These are phyloP conservation scores for Meloe dianella DNA, from an alignment of 2,888 invertebrate genomes.

Conservation along the genomic window DNA sequence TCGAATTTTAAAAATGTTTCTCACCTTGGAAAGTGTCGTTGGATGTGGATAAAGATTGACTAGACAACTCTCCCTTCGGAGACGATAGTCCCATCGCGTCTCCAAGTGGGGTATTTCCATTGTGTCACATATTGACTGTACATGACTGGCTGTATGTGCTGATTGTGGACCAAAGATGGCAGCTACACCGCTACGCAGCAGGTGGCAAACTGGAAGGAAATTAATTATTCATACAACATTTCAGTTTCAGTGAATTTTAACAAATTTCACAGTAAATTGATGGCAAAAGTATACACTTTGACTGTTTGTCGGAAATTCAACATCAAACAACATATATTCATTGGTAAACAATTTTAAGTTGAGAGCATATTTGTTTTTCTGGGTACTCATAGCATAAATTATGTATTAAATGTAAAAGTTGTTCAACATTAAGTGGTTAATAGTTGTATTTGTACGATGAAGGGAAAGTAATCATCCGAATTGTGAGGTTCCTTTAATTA, in stretches of 20 bases:
- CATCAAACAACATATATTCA: conserved; percentile 1
- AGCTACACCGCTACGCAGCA: conserved; percentile 86
- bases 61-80: conserved; percentile 85
- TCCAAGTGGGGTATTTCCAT: conserved; percentile 96
- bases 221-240: conserved; percentile 37
- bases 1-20: conserved; percentile 38
- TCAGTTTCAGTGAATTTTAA: conserved; percentile 23
- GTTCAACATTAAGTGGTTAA: too few species aligned
- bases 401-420: too few species aligned
- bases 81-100: conserved; percentile 91
- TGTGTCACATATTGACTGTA: conserved; percentile 94
- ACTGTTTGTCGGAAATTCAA: background rate
- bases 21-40: conserved; percentile 82
- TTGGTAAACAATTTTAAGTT: background rate
- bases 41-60: conserved; percentile 95
- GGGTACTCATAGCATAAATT: background rate
- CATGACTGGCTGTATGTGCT: conserved; percentile 87
- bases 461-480: too few species aligned
- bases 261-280: background rate
- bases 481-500: too few species aligned
- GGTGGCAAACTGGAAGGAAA: conserved; percentile 78
- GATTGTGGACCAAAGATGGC: conserved; percentile 95
- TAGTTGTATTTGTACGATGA: too few species aligned
- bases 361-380: background rate
- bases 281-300: background rate